A percentile compares a stretch with the other conserved stretches of the same genome.
Evolutionary conservation across 2,797 vertebrate species (phyloP).

Genomic region (Malurus splendens): DNA sequence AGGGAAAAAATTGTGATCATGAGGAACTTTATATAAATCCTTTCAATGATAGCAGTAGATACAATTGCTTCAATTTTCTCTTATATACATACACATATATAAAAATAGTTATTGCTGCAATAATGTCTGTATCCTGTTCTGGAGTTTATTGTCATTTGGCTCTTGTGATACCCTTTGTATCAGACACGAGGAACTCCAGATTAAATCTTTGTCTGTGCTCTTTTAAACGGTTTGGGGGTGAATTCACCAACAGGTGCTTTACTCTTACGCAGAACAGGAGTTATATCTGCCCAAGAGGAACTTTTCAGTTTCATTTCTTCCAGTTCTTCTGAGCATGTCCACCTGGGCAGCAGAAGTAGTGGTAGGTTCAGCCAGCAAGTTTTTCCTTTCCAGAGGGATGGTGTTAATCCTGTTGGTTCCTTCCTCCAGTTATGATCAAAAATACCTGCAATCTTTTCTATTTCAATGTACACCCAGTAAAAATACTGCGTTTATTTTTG

Average conservation of each 20-base stretch:
- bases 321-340: neutral
- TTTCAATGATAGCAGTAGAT: neutral
- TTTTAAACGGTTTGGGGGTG: neutral
- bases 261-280: neutral
- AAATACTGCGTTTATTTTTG: neutral
- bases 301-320: neutral
- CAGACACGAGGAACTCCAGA: neutral
- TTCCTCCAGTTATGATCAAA: neutral
- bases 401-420: neutral
- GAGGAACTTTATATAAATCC: neutral
- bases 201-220: neutral
- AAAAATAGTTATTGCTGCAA: neutral
- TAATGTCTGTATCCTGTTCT: neutral
- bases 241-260: neutral
- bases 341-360: neutral
- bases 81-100: neutral
- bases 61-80: neutral
- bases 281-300: neutral
- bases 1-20: neutral
- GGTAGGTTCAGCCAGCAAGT: neutral
- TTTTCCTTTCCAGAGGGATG: neutral
- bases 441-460: rapidly evolving
- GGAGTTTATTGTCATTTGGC: neutral
- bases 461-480: neutral
- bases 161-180: neutral